Percentiles rank a stretch among this genome's conserved stretches.
Conservation (phyloP, 2,888 invertebrate genomes). For the Asteroscopus sphinx region DNA sequence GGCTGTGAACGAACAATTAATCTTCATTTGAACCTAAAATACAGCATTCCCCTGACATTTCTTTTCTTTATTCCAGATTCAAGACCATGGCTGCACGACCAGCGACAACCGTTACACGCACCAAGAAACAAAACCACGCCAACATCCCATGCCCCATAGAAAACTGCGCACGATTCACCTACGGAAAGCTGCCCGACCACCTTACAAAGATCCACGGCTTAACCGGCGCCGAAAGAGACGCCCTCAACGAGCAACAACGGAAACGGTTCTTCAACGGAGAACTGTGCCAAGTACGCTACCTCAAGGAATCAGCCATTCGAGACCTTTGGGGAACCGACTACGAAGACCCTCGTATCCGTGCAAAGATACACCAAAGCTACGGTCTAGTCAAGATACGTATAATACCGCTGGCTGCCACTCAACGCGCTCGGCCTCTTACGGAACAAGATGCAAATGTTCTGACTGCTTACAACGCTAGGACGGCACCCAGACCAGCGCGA, state of each 20-base stretch:
- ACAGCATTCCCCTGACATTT: not conserved
- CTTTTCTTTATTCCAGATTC: conserved; percentile 55
- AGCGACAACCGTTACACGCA: conserved; percentile 73
- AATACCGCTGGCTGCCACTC: conserved; percentile 85
- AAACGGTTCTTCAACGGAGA: conserved; percentile 89
- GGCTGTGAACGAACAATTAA: too few species aligned
- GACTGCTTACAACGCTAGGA: conserved; percentile 87
- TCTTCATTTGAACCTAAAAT: not conserved
- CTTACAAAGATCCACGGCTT: conserved; percentile 87
- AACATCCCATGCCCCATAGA: conserved; percentile 89
- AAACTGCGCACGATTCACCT: conserved; percentile 87
- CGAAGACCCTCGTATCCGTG: conserved; percentile 84
- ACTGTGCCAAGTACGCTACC: conserved; percentile 85
- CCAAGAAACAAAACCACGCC: conserved; percentile 88
- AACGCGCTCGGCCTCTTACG: conserved; percentile 83
- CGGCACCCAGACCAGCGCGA: conserved; percentile 82
- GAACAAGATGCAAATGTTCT: conserved; percentile 88
- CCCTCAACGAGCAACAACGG: conserved; percentile 86
- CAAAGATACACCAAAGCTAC: conserved; percentile 87
- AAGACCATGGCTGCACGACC: conserved; percentile 72
- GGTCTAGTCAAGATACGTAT: conserved; percentile 86
- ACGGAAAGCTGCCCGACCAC: conserved; percentile 87
- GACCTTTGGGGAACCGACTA: conserved; percentile 88
- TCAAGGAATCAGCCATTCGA: conserved; percentile 87
- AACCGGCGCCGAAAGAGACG: conserved; percentile 84